Evolutionary conservation across 1,140 invertebrate species (phyloP).

Genomic region (Octopus sinensis): DNA sequence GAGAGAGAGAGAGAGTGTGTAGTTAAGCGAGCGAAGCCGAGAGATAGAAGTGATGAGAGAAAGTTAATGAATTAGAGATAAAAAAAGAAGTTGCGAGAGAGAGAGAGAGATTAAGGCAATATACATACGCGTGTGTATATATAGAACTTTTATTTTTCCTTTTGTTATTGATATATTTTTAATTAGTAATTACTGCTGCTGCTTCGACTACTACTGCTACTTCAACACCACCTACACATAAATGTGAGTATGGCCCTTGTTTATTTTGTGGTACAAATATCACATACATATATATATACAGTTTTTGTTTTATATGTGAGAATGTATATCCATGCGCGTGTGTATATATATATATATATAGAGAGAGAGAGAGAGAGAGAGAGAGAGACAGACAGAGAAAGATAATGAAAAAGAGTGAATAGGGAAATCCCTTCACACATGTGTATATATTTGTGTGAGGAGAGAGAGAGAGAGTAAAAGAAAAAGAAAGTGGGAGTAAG

Average conservation of each 20-base stretch:
- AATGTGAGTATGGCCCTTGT: too few species aligned
- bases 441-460: background rate
- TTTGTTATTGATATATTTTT: too few species aligned
- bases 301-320: too few species aligned
- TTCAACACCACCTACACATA: too few species aligned
- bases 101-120: background rate
- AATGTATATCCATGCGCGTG: too few species aligned
- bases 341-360: too few species aligned
- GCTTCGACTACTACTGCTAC: too few species aligned
- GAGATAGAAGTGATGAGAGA: background rate
- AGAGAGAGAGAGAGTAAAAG: background rate
- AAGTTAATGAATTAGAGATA: background rate
- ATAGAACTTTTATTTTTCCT: too few species aligned
- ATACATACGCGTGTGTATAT: too few species aligned
- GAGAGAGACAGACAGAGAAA: background rate
- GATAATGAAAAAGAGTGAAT: background rate
- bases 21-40: background rate
- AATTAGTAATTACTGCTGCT: too few species aligned
- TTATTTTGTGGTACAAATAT: too few species aligned
- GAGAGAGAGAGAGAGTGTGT: background rate
- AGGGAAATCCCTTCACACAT: background rate
- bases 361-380: background rate
- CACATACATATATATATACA: too few species aligned
- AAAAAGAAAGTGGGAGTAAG: background rate
- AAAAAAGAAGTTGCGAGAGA: background rate